Conservation (phyloP, 2,113 vertebrate genomes). For the Oryzias woworae region DNA sequence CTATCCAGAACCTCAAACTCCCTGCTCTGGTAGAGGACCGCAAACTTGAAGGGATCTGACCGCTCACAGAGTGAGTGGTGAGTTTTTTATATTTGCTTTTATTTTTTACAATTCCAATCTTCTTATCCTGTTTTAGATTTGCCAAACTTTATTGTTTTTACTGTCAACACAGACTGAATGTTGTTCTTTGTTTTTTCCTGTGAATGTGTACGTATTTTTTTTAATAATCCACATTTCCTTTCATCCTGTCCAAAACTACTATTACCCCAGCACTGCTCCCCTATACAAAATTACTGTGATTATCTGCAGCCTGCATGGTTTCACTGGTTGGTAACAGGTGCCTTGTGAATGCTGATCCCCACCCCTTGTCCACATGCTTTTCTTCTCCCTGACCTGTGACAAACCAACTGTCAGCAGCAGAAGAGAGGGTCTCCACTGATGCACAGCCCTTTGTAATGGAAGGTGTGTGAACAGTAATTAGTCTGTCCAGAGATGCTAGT, state of each 20-base stretch:
- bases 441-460: constrained; percentile 51
- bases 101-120: too few species aligned
- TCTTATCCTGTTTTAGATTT: too few species aligned
- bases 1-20: too few species aligned
- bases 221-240: constrained; percentile 4
- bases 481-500: constrained; percentile 56
- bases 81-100: too few species aligned
- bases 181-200: too few species aligned
- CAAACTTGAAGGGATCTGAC: too few species aligned
- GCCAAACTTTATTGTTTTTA: too few species aligned
- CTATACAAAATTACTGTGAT: constrained; percentile 80
- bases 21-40: too few species aligned
- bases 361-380: constrained; percentile 61
- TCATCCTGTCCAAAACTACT: constrained; percentile 74
- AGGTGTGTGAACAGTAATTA: constrained; percentile 66
- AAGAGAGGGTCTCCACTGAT: constrained; percentile 55
- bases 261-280: constrained; percentile 76
- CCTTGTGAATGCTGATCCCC: constrained; percentile 76
- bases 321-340: constrained; percentile 81
- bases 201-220: too few species aligned
- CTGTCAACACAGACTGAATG: too few species aligned
- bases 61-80: too few species aligned
- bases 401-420: constrained; percentile 68
- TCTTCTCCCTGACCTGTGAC: constrained; percentile 58
- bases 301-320: constrained; percentile 75